Conservation (phyloP, 2,888 invertebrate species). For the Desoria tigrina region DNA sequence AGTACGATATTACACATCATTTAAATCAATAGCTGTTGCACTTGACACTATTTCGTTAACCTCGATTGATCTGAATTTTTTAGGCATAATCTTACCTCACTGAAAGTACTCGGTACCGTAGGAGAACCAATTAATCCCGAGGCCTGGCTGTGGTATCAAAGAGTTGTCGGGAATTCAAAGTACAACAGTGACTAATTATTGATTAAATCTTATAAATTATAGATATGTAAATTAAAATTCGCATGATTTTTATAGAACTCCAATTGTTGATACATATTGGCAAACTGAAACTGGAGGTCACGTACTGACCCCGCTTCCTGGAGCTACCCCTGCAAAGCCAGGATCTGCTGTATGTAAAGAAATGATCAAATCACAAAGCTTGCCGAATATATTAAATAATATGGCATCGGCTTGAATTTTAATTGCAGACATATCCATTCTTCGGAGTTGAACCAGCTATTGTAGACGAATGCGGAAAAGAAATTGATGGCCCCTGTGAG, state of each 20-base stretch:
- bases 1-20: conserved; percentile 57
- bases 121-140: conserved; percentile 99
- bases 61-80: conserved; percentile 7
- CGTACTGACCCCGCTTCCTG: conserved; percentile 92
- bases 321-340: conserved; percentile 95
- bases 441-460: conserved; percentile 91
- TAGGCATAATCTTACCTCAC: conserved; percentile 67
- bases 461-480: conserved; percentile 81
- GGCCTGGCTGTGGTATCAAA: conserved; percentile 96
- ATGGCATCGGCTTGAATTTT: conserved; percentile 30
- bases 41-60: conserved; percentile 5
- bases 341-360: conserved; percentile 87
- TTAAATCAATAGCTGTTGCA: conserved; percentile 1
- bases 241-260: conserved; percentile 57
- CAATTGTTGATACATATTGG: conserved; percentile 98
- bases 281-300: conserved; percentile 99
- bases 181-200: conserved; percentile 58
- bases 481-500: conserved; percentile 84
- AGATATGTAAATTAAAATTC: neutral
- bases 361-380: too few species aligned
- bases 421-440: conserved; percentile 84
- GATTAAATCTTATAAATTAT: neutral
- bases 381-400: neutral
- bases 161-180: conserved; percentile 73
- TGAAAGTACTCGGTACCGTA: conserved; percentile 89